Evolutionary conservation across 2,888 invertebrate genomes (phyloP), one percentile per base, ranked within the genome.

Genomic region (Subacronicta megacephala): DNA sequence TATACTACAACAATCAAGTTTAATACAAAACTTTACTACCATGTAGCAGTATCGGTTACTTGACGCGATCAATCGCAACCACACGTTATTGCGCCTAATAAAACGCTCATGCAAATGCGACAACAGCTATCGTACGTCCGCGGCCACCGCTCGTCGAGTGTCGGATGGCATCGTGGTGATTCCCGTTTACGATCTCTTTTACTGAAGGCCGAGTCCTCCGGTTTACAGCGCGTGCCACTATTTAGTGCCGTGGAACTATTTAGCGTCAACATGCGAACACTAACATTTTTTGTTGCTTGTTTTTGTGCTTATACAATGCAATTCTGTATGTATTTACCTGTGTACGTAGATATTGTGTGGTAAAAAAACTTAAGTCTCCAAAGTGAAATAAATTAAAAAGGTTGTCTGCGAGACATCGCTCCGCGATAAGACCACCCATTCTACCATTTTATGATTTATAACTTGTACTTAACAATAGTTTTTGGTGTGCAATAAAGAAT

Each of bases 141-240:
- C 31, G n/a, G n/a, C n/a, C 35, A 15, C 44, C 20, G 43, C 44
- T 17, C 33, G 20, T 15, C 18, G 16, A 20, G 46, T 41, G 37
- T 53, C 29, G 35, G 49, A 20, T 45, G 47, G 33, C 51, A 57
- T 23, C 44, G 59, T 31, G 67, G 60, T 58, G 52, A 72, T 66
- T 58, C 45, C 67, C 47, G 45, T 65, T 66, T 66, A 72, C 60
- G 72, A 72, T 44, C 43, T 51, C 41, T 66, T 72, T 52, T 31
- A 52, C 26, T 20, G 67, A 31, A 43, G 50, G 72, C 46, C 44
- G 44, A 37, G 45, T 41, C 47, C 43, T 65, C 46, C 49, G 47
- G 46, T 33, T 43, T 46, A 46, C 51, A 44, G 46, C 43, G 58
- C 58, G 65, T 63, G 71, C 50, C 58, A 31, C 43, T 50, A 29